Evolutionary conservation across 2,888 invertebrate genomes (phyloP).

Genomic region (Hydrotaea diabolus): DNA sequence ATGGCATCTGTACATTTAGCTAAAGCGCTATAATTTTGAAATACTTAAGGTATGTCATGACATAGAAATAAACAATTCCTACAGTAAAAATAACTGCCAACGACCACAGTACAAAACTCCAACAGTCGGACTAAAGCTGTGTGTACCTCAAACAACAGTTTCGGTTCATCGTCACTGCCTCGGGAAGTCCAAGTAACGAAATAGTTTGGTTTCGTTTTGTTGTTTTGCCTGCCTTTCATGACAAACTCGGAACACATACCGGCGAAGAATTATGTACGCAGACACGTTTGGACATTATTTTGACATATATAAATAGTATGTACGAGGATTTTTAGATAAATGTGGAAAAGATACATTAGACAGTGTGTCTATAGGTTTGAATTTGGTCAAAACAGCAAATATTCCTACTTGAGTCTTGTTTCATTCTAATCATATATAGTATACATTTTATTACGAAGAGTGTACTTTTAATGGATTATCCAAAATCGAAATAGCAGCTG

Average conservation of each 20-base stretch:
- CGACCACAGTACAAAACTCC: background rate
- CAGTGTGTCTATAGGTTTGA: too few relatives aligned
- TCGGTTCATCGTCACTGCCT: background rate
- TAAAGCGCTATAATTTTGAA: conserved; percentile 31
- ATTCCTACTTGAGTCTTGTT: too few relatives aligned
- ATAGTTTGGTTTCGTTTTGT: background rate
- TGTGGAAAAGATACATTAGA: background rate
- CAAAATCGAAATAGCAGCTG: too few relatives aligned
- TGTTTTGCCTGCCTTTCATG: background rate
- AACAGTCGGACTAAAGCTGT: background rate
- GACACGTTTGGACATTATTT: too few relatives aligned
- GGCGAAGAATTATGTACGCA: too few relatives aligned
- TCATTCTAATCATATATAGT: too few relatives aligned
- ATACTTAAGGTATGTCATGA: conserved; percentile 33
- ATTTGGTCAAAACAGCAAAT: too few relatives aligned
- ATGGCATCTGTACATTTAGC: conserved; percentile 27
- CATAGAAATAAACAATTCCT: conserved; percentile 21
- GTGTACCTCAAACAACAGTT: conserved; percentile 4
- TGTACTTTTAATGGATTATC: too few relatives aligned
- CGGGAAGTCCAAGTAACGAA: background rate
- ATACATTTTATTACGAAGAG: too few relatives aligned
- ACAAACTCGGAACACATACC: background rate
- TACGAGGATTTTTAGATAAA: background rate
- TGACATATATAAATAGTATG: background rate
- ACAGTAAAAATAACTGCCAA: conserved; percentile 5